A percentile compares a stretch with the other conserved stretches of the same genome.
Evolutionary conservation across 2,113 vertebrate genomes (phyloP).

Genomic region (Hoplias malabaricus): DNA sequence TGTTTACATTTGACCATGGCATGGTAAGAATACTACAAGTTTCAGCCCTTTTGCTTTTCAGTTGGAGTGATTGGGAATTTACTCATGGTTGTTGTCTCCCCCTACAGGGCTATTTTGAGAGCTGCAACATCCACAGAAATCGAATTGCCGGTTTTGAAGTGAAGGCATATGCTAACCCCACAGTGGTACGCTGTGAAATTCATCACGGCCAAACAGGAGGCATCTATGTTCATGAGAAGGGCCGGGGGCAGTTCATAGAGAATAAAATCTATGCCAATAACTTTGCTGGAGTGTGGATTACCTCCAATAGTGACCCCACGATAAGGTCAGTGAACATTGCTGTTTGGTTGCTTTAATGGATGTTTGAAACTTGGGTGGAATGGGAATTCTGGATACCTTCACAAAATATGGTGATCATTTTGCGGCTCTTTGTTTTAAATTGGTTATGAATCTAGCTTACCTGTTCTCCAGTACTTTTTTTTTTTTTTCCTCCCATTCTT

Average conservation of each 20-base stretch:
- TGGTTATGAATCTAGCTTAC: no score
- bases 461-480: no score
- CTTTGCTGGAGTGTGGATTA: constrained; percentile 99
- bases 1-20: constrained; percentile 99
- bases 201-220: constrained; percentile 98
- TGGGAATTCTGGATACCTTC: no score
- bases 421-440: no score
- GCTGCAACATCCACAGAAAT: constrained; percentile 99
- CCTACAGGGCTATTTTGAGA: constrained; percentile 97
- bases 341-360: no score
- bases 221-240: constrained; percentile 99
- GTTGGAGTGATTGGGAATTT: not conserved
- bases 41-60: constrained; percentile 10
- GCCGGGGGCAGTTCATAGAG: constrained; percentile 97
- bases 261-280: constrained; percentile 99
- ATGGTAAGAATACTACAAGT: constrained; percentile 79
- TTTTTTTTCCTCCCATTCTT: no score
- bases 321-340: constrained; percentile 80
- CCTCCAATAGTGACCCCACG: constrained; percentile 98
- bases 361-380: not conserved
- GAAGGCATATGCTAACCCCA: constrained; percentile 97
- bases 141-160: constrained; percentile 98
- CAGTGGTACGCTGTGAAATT: constrained; percentile 97
- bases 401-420: no score
- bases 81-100: constrained; percentile 37